phyloP scores from a whole-genome alignment of 2,888 invertebrate species.

The Cantharis rustica region DNA sequence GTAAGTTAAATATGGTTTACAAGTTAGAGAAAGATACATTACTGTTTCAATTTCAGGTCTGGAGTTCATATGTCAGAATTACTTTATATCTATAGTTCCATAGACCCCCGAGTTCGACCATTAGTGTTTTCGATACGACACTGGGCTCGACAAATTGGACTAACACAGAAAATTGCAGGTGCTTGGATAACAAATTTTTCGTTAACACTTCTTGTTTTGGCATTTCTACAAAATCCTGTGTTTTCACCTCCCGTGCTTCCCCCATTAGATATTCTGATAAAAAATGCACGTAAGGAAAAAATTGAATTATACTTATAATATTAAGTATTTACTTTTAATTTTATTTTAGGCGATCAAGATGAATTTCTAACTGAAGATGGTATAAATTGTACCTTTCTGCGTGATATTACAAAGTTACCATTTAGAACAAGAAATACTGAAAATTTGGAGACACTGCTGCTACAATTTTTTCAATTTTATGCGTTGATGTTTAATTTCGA shows the following conservation, averaged over 20 bases:
- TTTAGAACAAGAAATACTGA: slow-evolving; percentile 56
- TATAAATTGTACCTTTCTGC: slow-evolving; percentile 75
- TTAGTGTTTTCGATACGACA: slow-evolving; percentile 76
- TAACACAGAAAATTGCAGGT: slow-evolving; percentile 79
- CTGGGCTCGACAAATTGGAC: slow-evolving; percentile 75
- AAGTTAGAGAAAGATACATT: background rate
- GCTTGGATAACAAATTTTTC: slow-evolving; percentile 89
- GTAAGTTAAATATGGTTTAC: slow-evolving; percentile 60
- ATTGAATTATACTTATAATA: too few relatives aligned
- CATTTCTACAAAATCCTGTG: slow-evolving; percentile 74
- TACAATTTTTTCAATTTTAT: slow-evolving; percentile 83
- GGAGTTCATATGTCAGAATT: slow-evolving; percentile 87
- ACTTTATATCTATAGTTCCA: slow-evolving; percentile 71
- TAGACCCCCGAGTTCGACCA: slow-evolving; percentile 77
- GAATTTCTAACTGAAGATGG: slow-evolving; percentile 69
- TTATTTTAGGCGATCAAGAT: slow-evolving; percentile 59
- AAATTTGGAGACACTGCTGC: slow-evolving; percentile 66
- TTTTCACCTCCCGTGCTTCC: slow-evolving; percentile 68
- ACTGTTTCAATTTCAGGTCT: slow-evolving; percentile 59
- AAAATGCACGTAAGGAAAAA: slow-evolving; percentile 47
- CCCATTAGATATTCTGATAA: slow-evolving; percentile 63
- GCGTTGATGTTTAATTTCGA: slow-evolving; percentile 75
- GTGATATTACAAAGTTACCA: slow-evolving; percentile 64
- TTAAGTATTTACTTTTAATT: too few relatives aligned
- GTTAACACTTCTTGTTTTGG: slow-evolving; percentile 78